A percentile compares a stretch with the other conserved stretches of the same genome.
phyloP scores from a whole-genome alignment of 2,888 invertebrate species.

The Teinopalpus imperialis region DNA sequence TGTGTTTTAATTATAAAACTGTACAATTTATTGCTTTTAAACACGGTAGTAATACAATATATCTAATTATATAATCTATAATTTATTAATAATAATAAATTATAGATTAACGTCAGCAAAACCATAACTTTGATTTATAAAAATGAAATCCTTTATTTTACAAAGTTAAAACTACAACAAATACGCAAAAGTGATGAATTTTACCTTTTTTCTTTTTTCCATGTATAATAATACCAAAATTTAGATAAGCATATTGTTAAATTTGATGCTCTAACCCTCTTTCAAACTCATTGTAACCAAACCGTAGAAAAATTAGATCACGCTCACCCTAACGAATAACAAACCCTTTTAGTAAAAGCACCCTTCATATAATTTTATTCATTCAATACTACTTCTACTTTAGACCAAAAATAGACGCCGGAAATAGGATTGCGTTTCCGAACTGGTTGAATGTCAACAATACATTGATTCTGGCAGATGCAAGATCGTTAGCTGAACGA shows the following conservation, averaged over 20 bases:
- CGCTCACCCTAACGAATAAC: constrained; percentile 43
- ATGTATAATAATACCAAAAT: constrained; percentile 5
- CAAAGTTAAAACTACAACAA: too few relatives aligned
- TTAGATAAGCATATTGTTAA: constrained; percentile 13
- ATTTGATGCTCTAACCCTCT: constrained; percentile 24
- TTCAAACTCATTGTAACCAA: constrained; percentile 33
- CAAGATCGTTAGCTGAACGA: constrained; percentile 16
- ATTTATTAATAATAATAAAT: too few relatives aligned
- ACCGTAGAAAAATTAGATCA: constrained; percentile 51
- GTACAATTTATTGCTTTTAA: too few relatives aligned
- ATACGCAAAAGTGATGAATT: too few relatives aligned
- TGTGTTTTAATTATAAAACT: too few relatives aligned
- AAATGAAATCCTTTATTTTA: too few relatives aligned
- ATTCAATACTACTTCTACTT: constrained; percentile 64
- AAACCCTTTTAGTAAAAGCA: constrained; percentile 51
- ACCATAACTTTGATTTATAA: too few relatives aligned
- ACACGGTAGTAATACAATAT: too few relatives aligned
- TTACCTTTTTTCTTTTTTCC: too few relatives aligned
- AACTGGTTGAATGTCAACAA: constrained; percentile 53
- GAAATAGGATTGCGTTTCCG: constrained; percentile 57
- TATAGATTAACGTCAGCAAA: too few relatives aligned
- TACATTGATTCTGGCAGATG: constrained; percentile 30
- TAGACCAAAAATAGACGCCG: constrained; percentile 56
- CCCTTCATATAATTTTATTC: constrained; percentile 72
- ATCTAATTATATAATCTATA: too few relatives aligned